Evolutionary conservation across 2,113 vertebrate genomes (phyloP), one percentile per base, ranked within the genome.

Genomic region (Fulmarus glacialis): DNA sequence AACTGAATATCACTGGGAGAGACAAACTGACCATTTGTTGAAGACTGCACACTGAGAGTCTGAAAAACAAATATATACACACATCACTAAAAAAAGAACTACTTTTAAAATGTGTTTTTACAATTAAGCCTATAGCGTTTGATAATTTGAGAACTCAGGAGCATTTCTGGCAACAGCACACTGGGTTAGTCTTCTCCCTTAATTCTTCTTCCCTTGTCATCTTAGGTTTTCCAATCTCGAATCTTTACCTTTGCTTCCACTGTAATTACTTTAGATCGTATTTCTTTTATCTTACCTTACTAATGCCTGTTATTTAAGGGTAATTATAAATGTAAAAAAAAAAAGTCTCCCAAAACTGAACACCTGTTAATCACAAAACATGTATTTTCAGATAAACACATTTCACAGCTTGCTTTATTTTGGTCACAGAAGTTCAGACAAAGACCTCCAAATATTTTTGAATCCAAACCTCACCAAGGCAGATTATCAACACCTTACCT

Each of bases 1-100:
- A 99, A 96, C 89, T 99, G 99, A 97, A 99, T 98, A 82, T 98
- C 97, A 97, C 98, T 98, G 93, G 99, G 98, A 64, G 98, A 96
- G 34, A 98, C 86, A 23, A 99, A 98, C 97, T 99, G 99, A 71
- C 99, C 99, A 64, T 99, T 99, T 95, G 99, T 98, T 95, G 99
- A 98, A 47, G 99, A 98, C 85, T 99, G 99, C 92, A 99, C 97
- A 82, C 99, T 98, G n/a, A 99, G 97, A 87, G 99, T 98, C 99
- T 99, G 97, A 87, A 98, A 98, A 92, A 98, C 80, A 91, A 93
- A 91, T 15, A 93, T 3, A 82, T 11, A 88, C 2, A 87, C 7
- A 84, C 15, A 91, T 96, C 47, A 96, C 55, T 72, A 50, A 82
- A 89, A 68, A 64, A 24, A 3, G 9, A 63, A 79, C 63, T 79